Percentiles rank a stretch among this genome's conserved stretches.
These are phyloP conservation scores for Noctua pronuba DNA, from an alignment of 2,888 invertebrate genomes.

Conservation along the genomic window DNA sequence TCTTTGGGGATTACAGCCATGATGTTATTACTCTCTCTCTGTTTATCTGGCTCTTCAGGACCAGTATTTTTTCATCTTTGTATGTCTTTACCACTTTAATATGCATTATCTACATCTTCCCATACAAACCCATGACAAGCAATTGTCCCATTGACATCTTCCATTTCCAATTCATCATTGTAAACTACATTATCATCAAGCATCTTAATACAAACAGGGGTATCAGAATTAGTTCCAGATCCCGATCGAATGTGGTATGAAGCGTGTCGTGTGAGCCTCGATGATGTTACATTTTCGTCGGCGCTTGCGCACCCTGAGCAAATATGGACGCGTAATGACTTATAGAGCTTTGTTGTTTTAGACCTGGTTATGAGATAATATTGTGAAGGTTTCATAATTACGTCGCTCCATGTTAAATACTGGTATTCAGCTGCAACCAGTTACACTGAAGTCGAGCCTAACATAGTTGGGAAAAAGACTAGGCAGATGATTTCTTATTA, in stretches of 20 bases:
- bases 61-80: not conserved
- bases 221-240: constrained; percentile 65
- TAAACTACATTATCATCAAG: constrained; percentile 44
- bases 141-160: constrained; percentile 25
- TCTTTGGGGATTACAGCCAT: not conserved
- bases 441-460: not conserved
- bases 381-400: not conserved
- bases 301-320: constrained; percentile 72
- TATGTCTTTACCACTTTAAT: not conserved
- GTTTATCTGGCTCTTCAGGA: not conserved
- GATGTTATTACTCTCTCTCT: not conserved
- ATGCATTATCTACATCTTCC: not conserved
- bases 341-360: constrained; percentile 65
- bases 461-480: not conserved
- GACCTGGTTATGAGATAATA: constrained; percentile 49
- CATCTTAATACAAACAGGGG: constrained; percentile 43
- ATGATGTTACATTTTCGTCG: constrained; percentile 56
- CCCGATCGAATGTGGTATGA: constrained; percentile 65
- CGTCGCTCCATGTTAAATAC: not conserved
- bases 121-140: not conserved
- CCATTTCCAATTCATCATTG: constrained; percentile 46
- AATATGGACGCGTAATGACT: constrained; percentile 80
- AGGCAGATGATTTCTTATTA: not conserved
- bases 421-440: not conserved
- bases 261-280: constrained; percentile 51